Base-by-base conservation (phyloP, 2,113 vertebrate species). In the Brachirus orientalis region DNA sequence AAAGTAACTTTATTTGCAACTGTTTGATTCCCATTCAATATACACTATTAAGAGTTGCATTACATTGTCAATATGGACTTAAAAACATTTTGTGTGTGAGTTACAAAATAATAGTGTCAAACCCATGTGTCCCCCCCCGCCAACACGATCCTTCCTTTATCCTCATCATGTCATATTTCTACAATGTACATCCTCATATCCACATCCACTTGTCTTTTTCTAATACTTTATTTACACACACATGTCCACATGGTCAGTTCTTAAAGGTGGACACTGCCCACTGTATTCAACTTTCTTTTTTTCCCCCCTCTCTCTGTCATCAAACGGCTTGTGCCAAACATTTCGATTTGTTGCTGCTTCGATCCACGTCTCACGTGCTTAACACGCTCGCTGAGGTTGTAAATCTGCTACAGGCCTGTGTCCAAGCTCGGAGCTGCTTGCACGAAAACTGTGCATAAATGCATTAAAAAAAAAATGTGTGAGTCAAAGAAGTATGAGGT, bases 361-460 rank as follows among this genome's bases (percentile, higher is more conserved):
- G 50, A 69, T 65, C 78, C 44, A 54, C 6, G 10, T 57, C 41
- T 80, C 47, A 18, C 36, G 48, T 36, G 22, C 52, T 43, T 48
- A 56, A 37, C 50, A n/a, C 0, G 46, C 51, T 69, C 68, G 61
- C 50, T 75, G 77, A 47, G 63, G 71, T 59, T 37, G 63, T 55
- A 69, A 82, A 82, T 80, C 71, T 57, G 37, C 1, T 22, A 6
- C 54, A 69, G 44, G 19, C 44, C 44, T n/a, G 2, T 8, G 48
- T 14, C 52, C 12, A 69, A 63, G 45, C 14, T 36, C 10, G 22
- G 35, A 47, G 46, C 41, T 50, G 10, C 43, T 8, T 8, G 14
- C 35, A 37, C 17, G 10, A 2, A 28, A 11, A 41, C 54, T 6
- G 0, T 63, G 51, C 18, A 1, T 2, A 7, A 16, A 43, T 41